Percentiles rank a stretch among this genome's conserved stretches.
Conservation (phyloP, 2,113 vertebrate genomes). For the Paramisgurnus dabryanus region DNA sequence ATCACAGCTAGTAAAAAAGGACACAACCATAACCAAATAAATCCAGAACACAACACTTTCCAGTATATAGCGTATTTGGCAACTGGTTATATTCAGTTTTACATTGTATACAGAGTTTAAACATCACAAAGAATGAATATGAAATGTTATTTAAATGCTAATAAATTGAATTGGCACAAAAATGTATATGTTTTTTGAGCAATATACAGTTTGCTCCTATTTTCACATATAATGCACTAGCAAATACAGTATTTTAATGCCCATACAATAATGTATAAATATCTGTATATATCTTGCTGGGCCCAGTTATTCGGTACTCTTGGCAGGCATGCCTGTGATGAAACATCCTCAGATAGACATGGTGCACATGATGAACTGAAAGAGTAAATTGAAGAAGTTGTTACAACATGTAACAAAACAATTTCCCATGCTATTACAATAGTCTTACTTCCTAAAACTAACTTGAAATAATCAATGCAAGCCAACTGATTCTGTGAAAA, state of each 20-base stretch:
- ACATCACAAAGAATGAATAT: background rate
- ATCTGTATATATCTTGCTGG: conserved; percentile 18
- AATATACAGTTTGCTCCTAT: conserved; percentile 2
- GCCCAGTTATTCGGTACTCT: conserved; percentile 48
- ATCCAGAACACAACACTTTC: too few relatives aligned
- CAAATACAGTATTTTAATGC: background rate
- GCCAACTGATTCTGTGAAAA: background rate
- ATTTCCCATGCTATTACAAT: background rate
- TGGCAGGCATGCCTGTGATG: background rate
- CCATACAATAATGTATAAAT: background rate
- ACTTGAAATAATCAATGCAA: background rate
- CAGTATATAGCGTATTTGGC: too few relatives aligned
- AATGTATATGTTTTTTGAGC: background rate
- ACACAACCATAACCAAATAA: too few relatives aligned
- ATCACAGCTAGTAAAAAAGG: too few relatives aligned
- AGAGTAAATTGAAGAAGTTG: conserved; percentile 15
- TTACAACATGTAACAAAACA: background rate
- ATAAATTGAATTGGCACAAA: conserved; percentile 5
- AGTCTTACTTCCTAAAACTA: background rate
- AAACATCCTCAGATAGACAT: conserved; percentile 73
- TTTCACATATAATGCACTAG: background rate
- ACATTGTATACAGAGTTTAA: background rate
- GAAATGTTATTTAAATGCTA: conserved; percentile 1
- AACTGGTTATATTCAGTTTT: background rate
- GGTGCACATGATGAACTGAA: conserved; percentile 82